phyloP scores from a whole-genome alignment of 2,113 vertebrate species.

The Peucedramus taeniatus region DNA sequence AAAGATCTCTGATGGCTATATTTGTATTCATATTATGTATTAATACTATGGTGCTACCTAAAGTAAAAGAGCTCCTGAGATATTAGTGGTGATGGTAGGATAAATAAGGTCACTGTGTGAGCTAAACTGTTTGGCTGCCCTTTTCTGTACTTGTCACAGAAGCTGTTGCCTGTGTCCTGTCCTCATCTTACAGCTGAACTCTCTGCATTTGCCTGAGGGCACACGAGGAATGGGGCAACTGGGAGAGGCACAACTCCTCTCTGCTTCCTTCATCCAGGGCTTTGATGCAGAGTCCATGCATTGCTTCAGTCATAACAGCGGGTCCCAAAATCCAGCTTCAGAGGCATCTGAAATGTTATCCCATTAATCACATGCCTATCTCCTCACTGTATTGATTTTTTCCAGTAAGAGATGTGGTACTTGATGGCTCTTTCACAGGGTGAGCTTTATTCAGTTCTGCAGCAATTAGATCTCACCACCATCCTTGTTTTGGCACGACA shows the following conservation, averaged over 20 bases:
- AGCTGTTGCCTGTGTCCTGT: neutral
- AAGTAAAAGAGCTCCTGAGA: neutral
- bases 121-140: neutral
- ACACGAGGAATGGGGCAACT: rapidly evolving
- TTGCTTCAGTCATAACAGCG: neutral
- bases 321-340: neutral
- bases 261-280: neutral
- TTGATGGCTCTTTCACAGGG: neutral
- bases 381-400: neutral
- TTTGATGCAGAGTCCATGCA: rapidly evolving
- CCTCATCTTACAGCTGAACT: neutral
- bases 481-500: neutral
- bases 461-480: neutral
- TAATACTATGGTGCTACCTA: neutral
- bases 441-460: neutral
- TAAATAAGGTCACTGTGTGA: neutral
- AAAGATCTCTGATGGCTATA: neutral
- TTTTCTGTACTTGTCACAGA: neutral
- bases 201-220: neutral
- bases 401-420: neutral
- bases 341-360: neutral
- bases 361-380: neutral
- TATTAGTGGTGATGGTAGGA: neutral
- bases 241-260: neutral
- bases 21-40: neutral